Conservation (phyloP, 2,888 invertebrate genomes). For the Galeruca laticollis region DNA sequence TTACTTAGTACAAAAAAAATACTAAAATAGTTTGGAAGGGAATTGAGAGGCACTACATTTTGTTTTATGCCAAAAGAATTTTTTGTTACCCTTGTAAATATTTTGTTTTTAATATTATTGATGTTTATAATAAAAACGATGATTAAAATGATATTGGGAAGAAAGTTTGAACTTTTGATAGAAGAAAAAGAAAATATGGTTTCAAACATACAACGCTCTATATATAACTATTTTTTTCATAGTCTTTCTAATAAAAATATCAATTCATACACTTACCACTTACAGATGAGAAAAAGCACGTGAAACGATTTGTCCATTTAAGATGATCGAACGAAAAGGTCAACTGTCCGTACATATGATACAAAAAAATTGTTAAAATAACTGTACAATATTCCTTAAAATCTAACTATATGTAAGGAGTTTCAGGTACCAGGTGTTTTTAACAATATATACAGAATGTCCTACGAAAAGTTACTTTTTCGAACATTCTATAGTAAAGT, state of each 20-base stretch:
- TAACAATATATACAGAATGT: slow-evolving; percentile 43
- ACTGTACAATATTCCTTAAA: slow-evolving; percentile 52
- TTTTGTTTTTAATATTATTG: too few relatives aligned
- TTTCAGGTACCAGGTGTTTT: slow-evolving; percentile 58
- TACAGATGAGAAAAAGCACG: slow-evolving; percentile 24
- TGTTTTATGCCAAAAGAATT: too few relatives aligned
- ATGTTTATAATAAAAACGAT: too few relatives aligned
- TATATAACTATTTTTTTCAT: neutral
- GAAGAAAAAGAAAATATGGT: too few relatives aligned
- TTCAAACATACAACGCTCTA: too few relatives aligned
- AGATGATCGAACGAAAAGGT: slow-evolving; percentile 21
- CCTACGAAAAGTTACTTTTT: neutral
- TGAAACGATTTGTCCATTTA: slow-evolving; percentile 21
- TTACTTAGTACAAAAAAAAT: too few relatives aligned
- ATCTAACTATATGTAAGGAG: slow-evolving; percentile 56
- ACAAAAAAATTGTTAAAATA: slow-evolving; percentile 38
- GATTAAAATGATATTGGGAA: too few relatives aligned
- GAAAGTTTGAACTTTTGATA: too few relatives aligned
- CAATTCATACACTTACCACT: slow-evolving; percentile 21
- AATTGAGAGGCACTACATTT: too few relatives aligned
- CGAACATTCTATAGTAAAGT: neutral
- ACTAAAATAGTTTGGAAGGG: too few relatives aligned
- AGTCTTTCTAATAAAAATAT: slow-evolving; percentile 3
- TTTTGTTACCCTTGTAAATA: too few relatives aligned
- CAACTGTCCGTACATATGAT: slow-evolving; percentile 36